Conservation (phyloP, 2,797 vertebrate genomes). For the Paedocypris micromegethes region DNA sequence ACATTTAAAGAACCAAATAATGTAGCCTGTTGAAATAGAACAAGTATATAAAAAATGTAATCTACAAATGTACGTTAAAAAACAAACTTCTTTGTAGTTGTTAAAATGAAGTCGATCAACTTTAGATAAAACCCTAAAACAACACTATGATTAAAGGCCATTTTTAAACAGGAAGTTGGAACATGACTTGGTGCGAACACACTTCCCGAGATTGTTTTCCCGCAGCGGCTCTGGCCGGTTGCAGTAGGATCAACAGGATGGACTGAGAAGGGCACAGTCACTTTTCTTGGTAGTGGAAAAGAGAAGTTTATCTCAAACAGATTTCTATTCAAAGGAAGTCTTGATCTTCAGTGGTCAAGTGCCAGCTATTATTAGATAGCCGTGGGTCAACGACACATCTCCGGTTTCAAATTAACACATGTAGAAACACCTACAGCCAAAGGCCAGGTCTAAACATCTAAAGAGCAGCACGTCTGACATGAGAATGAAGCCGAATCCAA, state of each 20-base stretch:
- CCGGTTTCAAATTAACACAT: background rate
- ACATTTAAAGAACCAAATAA: no score
- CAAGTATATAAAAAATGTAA: no score
- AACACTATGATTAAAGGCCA: background rate
- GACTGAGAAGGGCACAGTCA: constrained; percentile 15
- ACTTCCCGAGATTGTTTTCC: background rate
- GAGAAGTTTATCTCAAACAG: constrained; percentile 6
- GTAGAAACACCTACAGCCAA: background rate
- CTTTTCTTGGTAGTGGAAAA: constrained; percentile 19
- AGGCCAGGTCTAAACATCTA: background rate
- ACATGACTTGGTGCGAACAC: background rate
- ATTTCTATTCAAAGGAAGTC: background rate
- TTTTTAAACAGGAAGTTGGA: background rate
- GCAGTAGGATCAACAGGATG: constrained; percentile 11
- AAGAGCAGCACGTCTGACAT: no score
- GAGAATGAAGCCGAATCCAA: no score
- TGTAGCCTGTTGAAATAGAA: no score
- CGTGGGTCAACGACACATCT: background rate
- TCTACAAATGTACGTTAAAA: no score
- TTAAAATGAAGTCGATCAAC: background rate
- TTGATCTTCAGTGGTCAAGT: background rate
- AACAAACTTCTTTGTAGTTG: no score
- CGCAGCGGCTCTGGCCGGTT: background rate
- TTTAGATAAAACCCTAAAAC: background rate
- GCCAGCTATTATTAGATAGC: constrained; percentile 15